These are phyloP conservation scores for Streblospio benedicti DNA, from an alignment of 1,140 invertebrate genomes.

Conservation along the genomic window DNA sequence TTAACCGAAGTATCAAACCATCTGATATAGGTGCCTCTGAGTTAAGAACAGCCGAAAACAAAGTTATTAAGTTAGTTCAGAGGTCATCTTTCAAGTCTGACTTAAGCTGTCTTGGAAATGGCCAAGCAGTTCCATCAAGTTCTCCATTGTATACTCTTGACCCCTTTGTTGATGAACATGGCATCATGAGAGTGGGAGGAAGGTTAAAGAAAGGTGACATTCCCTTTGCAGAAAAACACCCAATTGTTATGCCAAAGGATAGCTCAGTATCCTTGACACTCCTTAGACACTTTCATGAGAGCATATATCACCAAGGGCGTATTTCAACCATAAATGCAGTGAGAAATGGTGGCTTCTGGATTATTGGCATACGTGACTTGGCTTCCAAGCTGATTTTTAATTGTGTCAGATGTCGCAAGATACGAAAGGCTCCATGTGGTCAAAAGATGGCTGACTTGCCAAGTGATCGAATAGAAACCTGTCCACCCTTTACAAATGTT, in stretches of 20 bases:
- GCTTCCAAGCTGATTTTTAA: background rate
- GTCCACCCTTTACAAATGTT: background rate
- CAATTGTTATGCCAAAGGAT: background rate
- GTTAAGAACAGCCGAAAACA: too few relatives aligned
- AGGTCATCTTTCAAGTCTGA: too few relatives aligned
- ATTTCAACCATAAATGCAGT: background rate
- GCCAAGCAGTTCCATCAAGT: too few relatives aligned
- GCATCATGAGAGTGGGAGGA: conserved; percentile 22
- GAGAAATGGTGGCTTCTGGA: background rate
- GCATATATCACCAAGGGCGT: background rate
- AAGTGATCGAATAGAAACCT: background rate
- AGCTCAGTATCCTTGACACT: background rate
- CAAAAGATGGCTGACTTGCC: conserved; percentile 3
- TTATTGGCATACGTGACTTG: too few relatives aligned
- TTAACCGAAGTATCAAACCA: too few relatives aligned
- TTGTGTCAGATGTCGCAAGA: conserved; percentile 5
- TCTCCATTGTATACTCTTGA: conserved; percentile 15
- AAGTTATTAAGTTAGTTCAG: too few relatives aligned
- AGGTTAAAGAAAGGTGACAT: conserved; percentile 8
- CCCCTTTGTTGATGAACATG: conserved; percentile 23
- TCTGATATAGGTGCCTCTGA: too few relatives aligned
- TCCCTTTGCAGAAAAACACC: background rate
- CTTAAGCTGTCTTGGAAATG: too few relatives aligned
- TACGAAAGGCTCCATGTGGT: background rate
- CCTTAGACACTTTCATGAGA: background rate